Evolutionary conservation across 2,888 invertebrate genomes (phyloP), one percentile per base, ranked within the genome.

Genomic region (Clostera curtula): DNA sequence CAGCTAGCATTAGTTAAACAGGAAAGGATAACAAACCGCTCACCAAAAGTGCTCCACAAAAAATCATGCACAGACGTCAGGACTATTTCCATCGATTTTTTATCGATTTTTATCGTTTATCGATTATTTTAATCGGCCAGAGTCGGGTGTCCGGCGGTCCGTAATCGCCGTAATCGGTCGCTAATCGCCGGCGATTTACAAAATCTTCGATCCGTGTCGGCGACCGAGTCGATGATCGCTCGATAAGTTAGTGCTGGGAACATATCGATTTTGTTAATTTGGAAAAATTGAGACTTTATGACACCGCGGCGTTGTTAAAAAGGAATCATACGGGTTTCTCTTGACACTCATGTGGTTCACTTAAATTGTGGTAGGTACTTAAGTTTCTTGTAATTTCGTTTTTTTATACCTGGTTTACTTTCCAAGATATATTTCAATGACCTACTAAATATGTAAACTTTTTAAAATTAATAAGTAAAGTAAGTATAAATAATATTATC

Each of bases 171-270:
- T 83, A 82, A 82, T 79, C 80, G 80, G 59, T 59, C 79, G 80
- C 82, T 83, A 82, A 83, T 82, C 82, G 82, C 76, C 50, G 71
- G 79, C 80, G 77, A 83, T 83, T 83, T 83, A 82, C 82, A 58
- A 83, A 83, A 83, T 83, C 80, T 80, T 82, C 69, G 75, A 76
- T 71, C 76, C 76, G 72, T 79, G 80, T 74, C 80, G 77, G 75
- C 77, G 69, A 70, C 70, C 69, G 72, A 61, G 54, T 61, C 69
- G 72, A 63, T 64, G 59, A 62, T 58, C 58, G 62, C 34, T 53
- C 60, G 63, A 64, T 62, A 49, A 50, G 34, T 46, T 68, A 73
- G 76, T 65, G 79, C 42, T 67, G 76, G 41, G 49, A n/a, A n/a
- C n/a, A n/a, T n/a, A n/a, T n/a, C 36, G 34, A 32, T 31, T 34